These are phyloP conservation scores for Sakesphorus luctuosus DNA, from an alignment of 2,113 vertebrate species.

Conservation along the genomic window DNA sequence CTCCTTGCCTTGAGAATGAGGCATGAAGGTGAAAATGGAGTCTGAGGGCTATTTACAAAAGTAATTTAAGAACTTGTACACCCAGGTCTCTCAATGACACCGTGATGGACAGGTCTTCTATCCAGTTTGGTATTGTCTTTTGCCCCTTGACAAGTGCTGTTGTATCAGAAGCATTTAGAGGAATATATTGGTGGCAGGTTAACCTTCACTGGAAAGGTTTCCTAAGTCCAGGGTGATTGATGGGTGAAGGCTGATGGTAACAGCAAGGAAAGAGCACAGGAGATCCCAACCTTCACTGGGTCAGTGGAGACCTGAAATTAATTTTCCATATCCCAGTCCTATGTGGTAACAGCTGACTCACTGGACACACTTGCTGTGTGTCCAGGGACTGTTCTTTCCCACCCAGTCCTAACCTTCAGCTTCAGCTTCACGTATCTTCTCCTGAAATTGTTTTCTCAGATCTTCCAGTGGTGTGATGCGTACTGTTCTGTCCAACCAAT, in stretches of 20 bases:
- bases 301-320: background rate
- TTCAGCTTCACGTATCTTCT: background rate
- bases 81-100: background rate
- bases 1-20: background rate
- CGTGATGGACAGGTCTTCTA: background rate
- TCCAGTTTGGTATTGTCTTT: background rate
- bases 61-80: background rate
- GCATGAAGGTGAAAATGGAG: background rate
- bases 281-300: background rate
- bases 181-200: background rate
- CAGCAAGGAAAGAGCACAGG: background rate
- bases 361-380: background rate
- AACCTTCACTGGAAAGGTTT: background rate
- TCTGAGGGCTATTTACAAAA: background rate
- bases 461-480: background rate
- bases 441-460: conserved; percentile 10
- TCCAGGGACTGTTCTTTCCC: background rate
- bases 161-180: background rate
- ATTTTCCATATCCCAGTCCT: background rate
- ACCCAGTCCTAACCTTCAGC: background rate
- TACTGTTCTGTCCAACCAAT: background rate
- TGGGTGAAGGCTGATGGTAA: background rate
- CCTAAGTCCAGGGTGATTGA: background rate
- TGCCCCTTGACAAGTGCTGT: background rate
- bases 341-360: background rate